Evolutionary conservation across 2,888 invertebrate genomes (phyloP).

Genomic region (Apodemia zela): DNA sequence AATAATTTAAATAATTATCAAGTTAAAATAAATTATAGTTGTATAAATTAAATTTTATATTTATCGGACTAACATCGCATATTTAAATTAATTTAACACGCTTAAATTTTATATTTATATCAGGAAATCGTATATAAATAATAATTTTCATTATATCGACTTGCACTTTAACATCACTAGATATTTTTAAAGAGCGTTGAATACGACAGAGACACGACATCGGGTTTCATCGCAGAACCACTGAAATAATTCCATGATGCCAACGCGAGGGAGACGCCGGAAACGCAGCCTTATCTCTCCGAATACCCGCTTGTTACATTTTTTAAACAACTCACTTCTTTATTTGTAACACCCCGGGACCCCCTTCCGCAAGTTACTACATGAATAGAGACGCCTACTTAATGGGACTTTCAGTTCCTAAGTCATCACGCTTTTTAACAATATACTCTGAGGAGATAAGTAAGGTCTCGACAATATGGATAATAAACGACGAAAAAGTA

Average conservation of each 20-base stretch:
- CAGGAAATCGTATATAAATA: not conserved
- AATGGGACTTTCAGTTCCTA: conserved; percentile 79
- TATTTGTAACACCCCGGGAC: conserved; percentile 65
- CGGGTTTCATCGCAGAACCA: conserved; percentile 74
- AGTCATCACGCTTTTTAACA: conserved; percentile 78
- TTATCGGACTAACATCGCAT: too few relatives aligned
- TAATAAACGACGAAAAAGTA: conserved; percentile 75
- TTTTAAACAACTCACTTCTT: conserved; percentile 79
- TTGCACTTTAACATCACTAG: conserved; percentile 49
- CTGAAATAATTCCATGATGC: conserved; percentile 72
- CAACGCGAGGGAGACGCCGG: conserved; percentile 58
- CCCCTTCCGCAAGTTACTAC: conserved; percentile 59
- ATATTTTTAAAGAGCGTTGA: conserved; percentile 76
- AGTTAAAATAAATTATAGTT: too few relatives aligned
- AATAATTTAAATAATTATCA: too few relatives aligned
- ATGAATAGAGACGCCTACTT: conserved; percentile 72
- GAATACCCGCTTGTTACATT: conserved; percentile 78
- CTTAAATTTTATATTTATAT: too few relatives aligned
- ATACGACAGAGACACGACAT: conserved; percentile 71
- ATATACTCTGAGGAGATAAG: conserved; percentile 65
- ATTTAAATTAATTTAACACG: too few relatives aligned
- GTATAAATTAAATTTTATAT: too few relatives aligned
- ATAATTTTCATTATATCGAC: not conserved
- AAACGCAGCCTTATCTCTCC: conserved; percentile 77
- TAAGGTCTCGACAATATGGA: conserved; percentile 63